A percentile compares a stretch with the other conserved stretches of the same genome.
Conservation (phyloP, 2,888 invertebrate genomes). For the Zygogramma bicolorata region DNA sequence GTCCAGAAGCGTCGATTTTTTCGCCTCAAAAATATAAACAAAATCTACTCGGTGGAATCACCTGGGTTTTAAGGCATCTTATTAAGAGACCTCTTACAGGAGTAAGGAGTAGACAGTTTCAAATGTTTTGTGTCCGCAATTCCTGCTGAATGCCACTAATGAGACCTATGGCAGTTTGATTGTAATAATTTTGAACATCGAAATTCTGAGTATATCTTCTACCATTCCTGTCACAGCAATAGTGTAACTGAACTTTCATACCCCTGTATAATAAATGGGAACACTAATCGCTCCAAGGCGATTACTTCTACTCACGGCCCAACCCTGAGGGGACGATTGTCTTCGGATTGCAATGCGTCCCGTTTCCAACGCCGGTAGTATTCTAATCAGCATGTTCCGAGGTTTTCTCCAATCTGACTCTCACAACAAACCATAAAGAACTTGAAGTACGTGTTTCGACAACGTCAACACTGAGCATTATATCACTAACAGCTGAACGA, state of each 20-base stretch:
- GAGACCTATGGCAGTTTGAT: too few species aligned
- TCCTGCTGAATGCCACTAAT: too few species aligned
- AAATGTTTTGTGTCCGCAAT: too few species aligned
- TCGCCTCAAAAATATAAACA: too few species aligned
- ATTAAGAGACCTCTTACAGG: too few species aligned
- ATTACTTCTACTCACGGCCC: background rate
- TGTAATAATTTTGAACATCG: background rate
- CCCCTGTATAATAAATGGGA: background rate
- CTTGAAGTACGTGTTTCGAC: slow-evolving; percentile 28
- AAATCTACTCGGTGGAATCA: too few species aligned
- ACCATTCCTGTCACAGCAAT: too few species aligned
- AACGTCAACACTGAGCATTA: slow-evolving; percentile 26
- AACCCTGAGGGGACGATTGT: background rate
- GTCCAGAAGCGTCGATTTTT: too few species aligned
- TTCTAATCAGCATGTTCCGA: slow-evolving; percentile 2
- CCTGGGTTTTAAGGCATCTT: too few species aligned
- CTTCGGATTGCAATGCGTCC: background rate
- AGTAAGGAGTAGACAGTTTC: too few species aligned
- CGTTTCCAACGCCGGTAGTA: background rate
- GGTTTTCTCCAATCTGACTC: slow-evolving; percentile 1
- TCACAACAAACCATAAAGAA: slow-evolving; percentile 22
- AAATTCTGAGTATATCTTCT: too few species aligned
- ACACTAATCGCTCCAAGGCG: background rate
- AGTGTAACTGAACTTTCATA: background rate
- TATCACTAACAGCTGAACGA: slow-evolving; percentile 24